Evolutionary conservation across 2,888 invertebrate species (phyloP).

Genomic region (Spicauda simplicius): DNA sequence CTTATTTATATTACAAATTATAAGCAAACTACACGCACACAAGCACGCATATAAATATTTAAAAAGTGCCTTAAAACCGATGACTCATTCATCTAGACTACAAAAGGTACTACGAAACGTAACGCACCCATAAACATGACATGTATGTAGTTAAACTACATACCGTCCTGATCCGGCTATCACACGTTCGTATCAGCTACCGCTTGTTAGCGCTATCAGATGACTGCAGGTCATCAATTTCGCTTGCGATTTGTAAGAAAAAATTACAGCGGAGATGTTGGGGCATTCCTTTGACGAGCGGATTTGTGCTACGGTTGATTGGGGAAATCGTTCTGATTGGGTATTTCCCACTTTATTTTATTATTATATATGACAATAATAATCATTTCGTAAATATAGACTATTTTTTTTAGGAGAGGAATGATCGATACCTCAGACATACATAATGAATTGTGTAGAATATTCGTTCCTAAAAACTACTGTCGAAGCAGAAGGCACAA

Average conservation of each 20-base stretch:
- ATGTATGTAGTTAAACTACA: constrained; percentile 28
- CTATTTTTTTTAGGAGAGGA: no score
- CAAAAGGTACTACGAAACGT: constrained; percentile 1
- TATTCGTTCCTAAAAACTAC: no score
- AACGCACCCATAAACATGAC: constrained; percentile 45
- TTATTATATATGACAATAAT: no score
- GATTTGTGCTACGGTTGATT: constrained; percentile 28
- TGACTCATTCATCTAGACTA: constrained; percentile 3
- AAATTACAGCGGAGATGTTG: constrained; percentile 48
- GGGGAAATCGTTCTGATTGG: background rate
- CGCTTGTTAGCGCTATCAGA: constrained; percentile 74
- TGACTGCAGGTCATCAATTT: constrained; percentile 69
- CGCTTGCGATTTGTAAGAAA: constrained; percentile 64
- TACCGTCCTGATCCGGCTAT: constrained; percentile 50
- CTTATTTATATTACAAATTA: background rate
- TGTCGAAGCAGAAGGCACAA: no score
- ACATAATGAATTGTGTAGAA: no score
- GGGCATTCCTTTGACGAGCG: constrained; percentile 42
- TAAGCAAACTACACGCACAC: background rate
- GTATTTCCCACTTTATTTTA: background rate
- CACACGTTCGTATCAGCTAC: constrained; percentile 72
- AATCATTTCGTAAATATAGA: no score
- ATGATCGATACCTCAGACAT: no score
- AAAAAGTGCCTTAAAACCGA: background rate
- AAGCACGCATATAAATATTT: background rate